A percentile compares a stretch with the other conserved stretches of the same genome.
Evolutionary conservation across 2,797 vertebrate species (phyloP).

Genomic region (Apodemus agrarius): DNA sequence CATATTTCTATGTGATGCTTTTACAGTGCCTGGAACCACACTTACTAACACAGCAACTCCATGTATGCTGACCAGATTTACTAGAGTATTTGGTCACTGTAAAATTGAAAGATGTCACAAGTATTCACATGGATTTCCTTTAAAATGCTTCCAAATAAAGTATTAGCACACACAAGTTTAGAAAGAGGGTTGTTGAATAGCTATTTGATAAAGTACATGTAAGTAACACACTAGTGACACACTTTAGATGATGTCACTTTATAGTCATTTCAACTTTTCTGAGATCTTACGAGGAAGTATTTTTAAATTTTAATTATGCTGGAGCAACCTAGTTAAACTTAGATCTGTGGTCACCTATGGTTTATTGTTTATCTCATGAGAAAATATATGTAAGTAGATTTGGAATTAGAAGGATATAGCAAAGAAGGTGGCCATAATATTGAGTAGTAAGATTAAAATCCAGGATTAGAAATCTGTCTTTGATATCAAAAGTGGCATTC

Average conservation of each 20-base stretch:
- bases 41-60: neutral
- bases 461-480: neutral
- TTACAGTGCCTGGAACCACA: neutral
- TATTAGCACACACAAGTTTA: neutral
- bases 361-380: slow-evolving; percentile 44
- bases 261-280: slow-evolving; percentile 28
- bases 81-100: neutral
- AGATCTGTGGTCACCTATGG: neutral
- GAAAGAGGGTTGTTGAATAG: neutral
- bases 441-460: slow-evolving; percentile 27
- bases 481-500: slow-evolving; percentile 32
- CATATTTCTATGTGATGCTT: slow-evolving; percentile 36
- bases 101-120: neutral
- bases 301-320: slow-evolving; percentile 27
- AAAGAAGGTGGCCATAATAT: neutral
- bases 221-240: neutral
- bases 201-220: neutral
- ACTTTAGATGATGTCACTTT: neutral
- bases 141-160: slow-evolving; percentile 31
- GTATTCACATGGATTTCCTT: slow-evolving; percentile 4
- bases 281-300: slow-evolving; percentile 2
- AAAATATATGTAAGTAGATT: neutral
- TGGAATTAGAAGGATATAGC: neutral
- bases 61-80: neutral
- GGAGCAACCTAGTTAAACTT: neutral